A percentile compares a stretch with the other conserved stretches of the same genome.
Evolutionary conservation across 2,888 invertebrate genomes (phyloP).

Genomic region (Shargacucullia verbasci): DNA sequence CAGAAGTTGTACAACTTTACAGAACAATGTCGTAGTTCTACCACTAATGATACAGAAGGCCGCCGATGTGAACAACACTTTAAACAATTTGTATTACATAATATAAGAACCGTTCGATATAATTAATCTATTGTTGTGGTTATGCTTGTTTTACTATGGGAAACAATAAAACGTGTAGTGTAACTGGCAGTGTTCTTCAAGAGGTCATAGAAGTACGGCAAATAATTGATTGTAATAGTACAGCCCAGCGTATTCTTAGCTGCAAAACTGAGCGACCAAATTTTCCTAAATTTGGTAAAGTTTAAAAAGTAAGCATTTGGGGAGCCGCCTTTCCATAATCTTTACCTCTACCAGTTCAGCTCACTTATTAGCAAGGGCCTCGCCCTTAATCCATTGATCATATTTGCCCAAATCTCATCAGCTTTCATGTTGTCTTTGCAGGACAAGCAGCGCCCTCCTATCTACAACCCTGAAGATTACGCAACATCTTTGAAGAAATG

Average conservation of each 20-base stretch:
- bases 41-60: constrained; percentile 12
- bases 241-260: no score
- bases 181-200: not conserved
- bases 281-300: no score
- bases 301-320: no score
- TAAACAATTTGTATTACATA: constrained; percentile 48
- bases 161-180: constrained; percentile 9
- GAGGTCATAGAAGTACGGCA: no score
- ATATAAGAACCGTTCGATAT: constrained; percentile 29
- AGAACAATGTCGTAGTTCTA: constrained; percentile 13
- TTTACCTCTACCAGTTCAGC: no score
- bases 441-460: constrained; percentile 96
- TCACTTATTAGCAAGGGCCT: no score
- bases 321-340: no score
- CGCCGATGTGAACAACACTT: constrained; percentile 30
- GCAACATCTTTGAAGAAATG: constrained; percentile 94
- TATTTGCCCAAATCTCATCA: no score
- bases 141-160: constrained; percentile 20
- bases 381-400: no score
- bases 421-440: constrained; percentile 62
- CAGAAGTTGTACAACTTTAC: no score
- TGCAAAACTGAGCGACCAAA: no score
- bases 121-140: constrained; percentile 39
- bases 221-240: no score
- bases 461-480: constrained; percentile 97